Base-by-base conservation (phyloP, 2,113 vertebrate genomes). In the Lichenostomus cassidix region DNA sequence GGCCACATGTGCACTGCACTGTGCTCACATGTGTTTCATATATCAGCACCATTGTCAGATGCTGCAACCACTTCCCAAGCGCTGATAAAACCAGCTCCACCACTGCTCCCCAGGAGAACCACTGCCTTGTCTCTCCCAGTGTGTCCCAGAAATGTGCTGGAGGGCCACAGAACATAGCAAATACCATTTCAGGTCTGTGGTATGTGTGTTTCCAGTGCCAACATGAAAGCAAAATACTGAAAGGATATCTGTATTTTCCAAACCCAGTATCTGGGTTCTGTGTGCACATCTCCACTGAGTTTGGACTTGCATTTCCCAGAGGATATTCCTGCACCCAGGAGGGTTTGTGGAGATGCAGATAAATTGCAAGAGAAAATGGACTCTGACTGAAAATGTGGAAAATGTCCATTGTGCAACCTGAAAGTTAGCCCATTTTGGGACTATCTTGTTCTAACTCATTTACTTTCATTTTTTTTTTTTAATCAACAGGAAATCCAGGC, bases 1-100 rank as follows among this genome's bases (percentile, higher is more conserved):
- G 80, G 88, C 90, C 95, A 33, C 25, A 35, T 78, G 56, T 62
- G 81, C 24, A 1, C 74, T 59, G 50, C 13, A 2, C 70, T 55
- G 62, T 75, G 69, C 60, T 92, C 92, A 55, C 80, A 62, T 58
- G 79, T 94, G 85, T 95, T 95, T 84, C 64, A 4, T 82, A 19
- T 71, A 92, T 78, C 76, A 87, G 88, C 46, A 24, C 80, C 76
- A 39, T 27, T 90, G 90, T 82, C 93, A 82, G 79, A 59, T 18
- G 4, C 37, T 81, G 76, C 85, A 86, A 33, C 60, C 46, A 9
- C 88, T 93, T 87, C 88, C 67, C 90, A 75, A 83, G 55, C 6
- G 59, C 68, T 70, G 76, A 86, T 75, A 90, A 93, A 93, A 81
- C 27, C 68, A 83, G 44, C 31, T 75, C 73, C 41, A 74, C 28